These are phyloP conservation scores for Lagenorhynchus albirostris DNA, from an alignment of 2,113 vertebrate genomes.

Conservation along the genomic window DNA sequence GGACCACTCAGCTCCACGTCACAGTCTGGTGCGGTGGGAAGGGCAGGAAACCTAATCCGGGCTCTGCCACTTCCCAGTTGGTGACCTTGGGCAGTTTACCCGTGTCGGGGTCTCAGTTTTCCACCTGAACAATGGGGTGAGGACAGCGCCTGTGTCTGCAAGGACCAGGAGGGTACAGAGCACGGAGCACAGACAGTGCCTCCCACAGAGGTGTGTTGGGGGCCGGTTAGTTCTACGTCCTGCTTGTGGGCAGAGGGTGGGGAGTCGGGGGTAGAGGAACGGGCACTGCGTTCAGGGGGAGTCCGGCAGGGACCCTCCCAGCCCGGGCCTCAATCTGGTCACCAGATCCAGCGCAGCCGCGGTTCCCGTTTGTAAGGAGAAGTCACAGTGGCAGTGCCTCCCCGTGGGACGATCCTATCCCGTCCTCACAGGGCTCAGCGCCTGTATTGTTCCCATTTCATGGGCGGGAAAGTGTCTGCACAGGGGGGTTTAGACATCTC, in stretches of 20 bases:
- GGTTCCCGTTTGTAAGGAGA: too few relatives aligned
- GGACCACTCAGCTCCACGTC: not conserved
- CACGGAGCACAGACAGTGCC: not conserved
- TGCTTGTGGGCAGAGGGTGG: fast-evolving
- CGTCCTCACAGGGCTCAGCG: fast-evolving
- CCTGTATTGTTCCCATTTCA: fast-evolving
- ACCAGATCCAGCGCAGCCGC: fast-evolving
- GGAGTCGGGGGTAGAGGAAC: not conserved
- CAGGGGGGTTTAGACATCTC: fast-evolving
- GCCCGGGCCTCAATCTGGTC: not conserved
- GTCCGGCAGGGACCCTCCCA: not conserved
- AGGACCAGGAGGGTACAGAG: too few relatives aligned
- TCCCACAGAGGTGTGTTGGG: too few relatives aligned
- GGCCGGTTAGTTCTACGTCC: not conserved
- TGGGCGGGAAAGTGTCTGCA: fast-evolving
- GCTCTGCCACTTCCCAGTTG: fast-evolving
- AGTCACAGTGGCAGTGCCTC: fast-evolving
- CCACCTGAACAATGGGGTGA: not conserved
- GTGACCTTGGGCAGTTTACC: fast-evolving
- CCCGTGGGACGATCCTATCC: fast-evolving
- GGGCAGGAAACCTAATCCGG: not conserved
- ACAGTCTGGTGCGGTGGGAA: not conserved
- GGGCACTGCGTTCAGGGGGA: fast-evolving
- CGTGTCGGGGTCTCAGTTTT: fast-evolving
- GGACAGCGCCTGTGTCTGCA: not conserved